A percentile compares a stretch with the other conserved stretches of the same genome.
Conservation (phyloP, 1,140 invertebrate genomes). For the Cephus cinctus region DNA sequence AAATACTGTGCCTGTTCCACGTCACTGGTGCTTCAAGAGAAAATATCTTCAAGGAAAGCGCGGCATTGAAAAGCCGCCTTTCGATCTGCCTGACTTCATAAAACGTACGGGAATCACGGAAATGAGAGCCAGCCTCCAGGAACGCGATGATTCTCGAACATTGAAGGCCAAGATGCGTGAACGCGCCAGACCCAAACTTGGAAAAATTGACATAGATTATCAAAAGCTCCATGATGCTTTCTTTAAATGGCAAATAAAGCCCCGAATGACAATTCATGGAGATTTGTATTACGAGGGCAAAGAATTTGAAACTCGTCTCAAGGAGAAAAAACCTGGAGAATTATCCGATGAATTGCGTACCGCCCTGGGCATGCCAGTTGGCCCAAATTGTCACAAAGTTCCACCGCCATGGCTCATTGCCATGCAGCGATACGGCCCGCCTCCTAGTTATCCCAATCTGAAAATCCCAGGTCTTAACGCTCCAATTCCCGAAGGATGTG, state of each 20-base stretch:
- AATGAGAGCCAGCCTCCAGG: conserved; percentile 97
- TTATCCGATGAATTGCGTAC: conserved; percentile 93
- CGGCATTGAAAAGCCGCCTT: conserved; percentile 98
- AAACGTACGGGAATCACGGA: conserved; percentile 99
- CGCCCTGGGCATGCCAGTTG: conserved; percentile 97
- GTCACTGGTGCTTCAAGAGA: conserved; percentile 99
- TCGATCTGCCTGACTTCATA: conserved; percentile 98
- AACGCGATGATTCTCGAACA: conserved; percentile 96
- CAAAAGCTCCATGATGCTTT: conserved; percentile 99
- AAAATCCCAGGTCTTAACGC: conserved; percentile 94
- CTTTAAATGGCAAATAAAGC: conserved; percentile 99
- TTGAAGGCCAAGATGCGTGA: conserved; percentile 99
- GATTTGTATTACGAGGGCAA: conserved; percentile 99
- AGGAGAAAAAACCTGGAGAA: conserved; percentile 98
- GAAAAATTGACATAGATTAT: conserved; percentile 99
- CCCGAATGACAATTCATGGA: conserved; percentile 97
- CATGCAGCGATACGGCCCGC: conserved; percentile 99
- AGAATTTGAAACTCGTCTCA: conserved; percentile 96
- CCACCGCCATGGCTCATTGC: conserved; percentile 99
- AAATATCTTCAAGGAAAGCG: conserved; percentile 96
- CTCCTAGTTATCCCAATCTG: conserved; percentile 97
- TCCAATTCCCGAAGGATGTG: conserved; percentile 93
- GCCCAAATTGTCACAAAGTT: conserved; percentile 82
- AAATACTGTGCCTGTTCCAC: conserved; percentile 90
- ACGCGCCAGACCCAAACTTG: conserved; percentile 93